Evolutionary conservation across 2,888 invertebrate genomes (phyloP), one percentile per base, ranked within the genome.

Genomic region (Nysson spinosus): DNA sequence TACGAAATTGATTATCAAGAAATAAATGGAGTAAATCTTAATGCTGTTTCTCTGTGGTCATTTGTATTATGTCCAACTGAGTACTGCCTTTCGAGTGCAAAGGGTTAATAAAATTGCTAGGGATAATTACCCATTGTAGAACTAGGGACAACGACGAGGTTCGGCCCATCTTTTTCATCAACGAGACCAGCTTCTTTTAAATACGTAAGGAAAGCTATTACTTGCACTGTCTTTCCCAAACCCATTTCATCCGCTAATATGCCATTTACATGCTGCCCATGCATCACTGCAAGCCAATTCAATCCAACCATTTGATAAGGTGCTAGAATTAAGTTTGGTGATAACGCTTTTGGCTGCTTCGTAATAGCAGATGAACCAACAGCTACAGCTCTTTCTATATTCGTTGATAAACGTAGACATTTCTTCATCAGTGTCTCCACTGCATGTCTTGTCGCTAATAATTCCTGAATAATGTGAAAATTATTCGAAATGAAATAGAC

Each of bases 171-270:
- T 17, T 67, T 79, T 9, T 85, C 84, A 28, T 77, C 63, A 1
- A 91, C 90, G 37, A 92, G 91, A 0, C 92, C 92, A 0, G 92
- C 91, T 83, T 97, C 95, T 87, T 96, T 94, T 11, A 98, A 89
- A 84, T 97, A 94, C 0, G 96, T 95, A 0, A 97, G 89, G 87
- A 97, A 97, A 0, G 97, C 92, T 69, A 97, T 96, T n/a, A 96
- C 93, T 87, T 97, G 97, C 68, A 97, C 93, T 2, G 97, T 97
- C 89, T 97, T 97, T 0, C 97, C 97, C 3, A 97, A 89, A 6
- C 97, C 95, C 96, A 99, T 99, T 89, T 99, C 98, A 86, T 99
- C 98, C 0, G 98, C 98, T 67, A 99, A 89, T 79, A 99, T 98
- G 0, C 97, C 97, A 81, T 98, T 98, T 34, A 98, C 93, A 9